A percentile compares a stretch with the other conserved stretches of the same genome.
Conservation (phyloP, 2,888 invertebrate species). For the Macaria liturata region DNA sequence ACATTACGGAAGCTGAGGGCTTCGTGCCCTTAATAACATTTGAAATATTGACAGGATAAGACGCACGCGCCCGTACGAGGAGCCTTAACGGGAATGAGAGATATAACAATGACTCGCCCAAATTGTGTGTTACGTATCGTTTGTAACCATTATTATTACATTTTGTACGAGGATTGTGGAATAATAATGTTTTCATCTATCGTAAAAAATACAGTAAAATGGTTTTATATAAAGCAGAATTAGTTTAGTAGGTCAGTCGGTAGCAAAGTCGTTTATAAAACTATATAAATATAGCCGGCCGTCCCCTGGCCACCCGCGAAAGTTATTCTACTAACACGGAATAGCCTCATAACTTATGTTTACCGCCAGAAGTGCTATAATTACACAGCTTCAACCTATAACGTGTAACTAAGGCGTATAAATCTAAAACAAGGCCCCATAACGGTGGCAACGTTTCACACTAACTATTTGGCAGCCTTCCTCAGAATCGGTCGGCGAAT, state of each 20-base stretch:
- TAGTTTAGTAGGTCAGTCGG: no score
- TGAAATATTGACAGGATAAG: constrained; percentile 46
- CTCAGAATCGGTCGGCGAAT: constrained; percentile 5
- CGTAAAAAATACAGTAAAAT: no score
- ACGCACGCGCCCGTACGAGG: constrained; percentile 7
- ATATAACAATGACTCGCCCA: not conserved
- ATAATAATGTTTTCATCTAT: no score
- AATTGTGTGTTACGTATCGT: no score
- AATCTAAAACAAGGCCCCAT: constrained; percentile 32
- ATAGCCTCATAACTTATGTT: constrained; percentile 28
- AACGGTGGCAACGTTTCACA: constrained; percentile 27
- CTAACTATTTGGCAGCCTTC: constrained; percentile 31
- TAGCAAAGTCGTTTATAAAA: no score
- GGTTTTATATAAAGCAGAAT: no score
- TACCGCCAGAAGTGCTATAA: constrained; percentile 26
- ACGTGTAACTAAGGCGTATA: constrained; percentile 34
- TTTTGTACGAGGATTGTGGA: no score
- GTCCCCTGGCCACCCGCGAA: not conserved
- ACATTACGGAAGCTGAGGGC: constrained; percentile 24
- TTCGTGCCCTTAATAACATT: constrained; percentile 36
- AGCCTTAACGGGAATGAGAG: constrained; percentile 6
- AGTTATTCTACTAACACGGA: constrained; percentile 11
- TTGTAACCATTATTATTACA: no score
- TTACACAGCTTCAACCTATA: constrained; percentile 33
- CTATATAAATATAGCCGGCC: not conserved